These are phyloP conservation scores for Plusia festucae DNA, from an alignment of 2,888 invertebrate species.

Conservation along the genomic window DNA sequence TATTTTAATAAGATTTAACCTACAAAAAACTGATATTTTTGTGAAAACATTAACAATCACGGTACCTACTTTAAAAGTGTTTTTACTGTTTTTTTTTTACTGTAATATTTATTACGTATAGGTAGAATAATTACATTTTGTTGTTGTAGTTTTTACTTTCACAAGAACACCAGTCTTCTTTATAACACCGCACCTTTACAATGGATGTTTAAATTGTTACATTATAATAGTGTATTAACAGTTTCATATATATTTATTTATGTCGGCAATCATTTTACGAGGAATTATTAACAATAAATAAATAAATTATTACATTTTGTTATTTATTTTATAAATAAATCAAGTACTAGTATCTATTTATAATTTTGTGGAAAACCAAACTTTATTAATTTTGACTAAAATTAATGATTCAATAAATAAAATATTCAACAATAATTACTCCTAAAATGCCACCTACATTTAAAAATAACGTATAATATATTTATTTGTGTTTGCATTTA, in stretches of 20 bases:
- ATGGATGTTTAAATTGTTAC: constrained; percentile 65
- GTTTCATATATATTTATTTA: constrained; percentile 26
- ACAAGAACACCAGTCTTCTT: constrained; percentile 55
- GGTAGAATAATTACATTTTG: constrained; percentile 22
- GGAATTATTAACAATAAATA: constrained; percentile 27
- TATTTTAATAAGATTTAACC: constrained; percentile 66
- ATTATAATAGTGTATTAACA: constrained; percentile 32
- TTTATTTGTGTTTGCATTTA: constrained; percentile 39
- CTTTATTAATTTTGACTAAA: background rate
- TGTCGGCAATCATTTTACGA: constrained; percentile 16
- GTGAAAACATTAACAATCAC: constrained; percentile 41
- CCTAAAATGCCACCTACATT: constrained; percentile 2
- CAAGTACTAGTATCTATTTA: background rate
- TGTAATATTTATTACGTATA: constrained; percentile 51
- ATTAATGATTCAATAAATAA: background rate
- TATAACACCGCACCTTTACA: constrained; percentile 76
- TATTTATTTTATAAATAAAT: no score
- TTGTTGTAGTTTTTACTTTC: constrained; percentile 46
- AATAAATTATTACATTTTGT: background rate
- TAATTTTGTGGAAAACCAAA: background rate
- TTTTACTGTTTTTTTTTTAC: constrained; percentile 13
- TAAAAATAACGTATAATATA: constrained; percentile 18
- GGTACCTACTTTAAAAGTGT: background rate
- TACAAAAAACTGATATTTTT: constrained; percentile 56
- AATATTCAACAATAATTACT: constrained; percentile 26